Evolutionary conservation across 2,797 vertebrate genomes (phyloP), one percentile per base, ranked within the genome.

Genomic region (Amblyraja radiata): DNA sequence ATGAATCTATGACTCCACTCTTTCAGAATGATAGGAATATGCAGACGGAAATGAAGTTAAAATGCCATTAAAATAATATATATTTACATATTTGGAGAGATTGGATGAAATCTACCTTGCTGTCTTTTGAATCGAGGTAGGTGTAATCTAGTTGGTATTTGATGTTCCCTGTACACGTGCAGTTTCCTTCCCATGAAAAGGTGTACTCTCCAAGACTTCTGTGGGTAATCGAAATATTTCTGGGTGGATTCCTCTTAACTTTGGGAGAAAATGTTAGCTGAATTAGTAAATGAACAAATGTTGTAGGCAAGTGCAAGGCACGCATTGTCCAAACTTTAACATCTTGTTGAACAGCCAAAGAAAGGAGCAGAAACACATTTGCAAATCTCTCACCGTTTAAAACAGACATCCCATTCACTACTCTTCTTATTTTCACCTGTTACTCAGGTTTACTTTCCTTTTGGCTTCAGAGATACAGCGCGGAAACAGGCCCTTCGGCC

Each of bases 161-260:
- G 10, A n/a, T 16, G 0, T n/a, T 3, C 0, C 3, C 0, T 8
- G 1, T 4, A 5, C 23, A 46, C 11, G 71, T 74, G 46, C 21
- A 25, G 23, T 76, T 92, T 54, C 90, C 71, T 28, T 25, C 46
- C 90, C 90, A 92, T 73, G 90, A 74, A 36, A 92, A 3, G 1
- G 73, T 18, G 39, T 74, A 76, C 39, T n/a, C 71, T 16, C 90
- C 90, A 5, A 92, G 21, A 0, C 71, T 21, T 14, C 25, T 68
- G 13, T 9, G 36, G 25, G 9, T 1, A 6, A 92, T 13, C 39
- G 13, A 1, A 73, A 92, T 46, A 76, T 76, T 71, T 0, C 23
- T 74, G 25, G 90, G 90, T n/a, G 68, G 90, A 76, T 92, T 76
- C 39, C 6, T n/a, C 90, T 16, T 74, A 46, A 76, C 90, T 92